Evolutionary conservation across 2,113 vertebrate species (phyloP).

Genomic region (Castor canadensis): DNA sequence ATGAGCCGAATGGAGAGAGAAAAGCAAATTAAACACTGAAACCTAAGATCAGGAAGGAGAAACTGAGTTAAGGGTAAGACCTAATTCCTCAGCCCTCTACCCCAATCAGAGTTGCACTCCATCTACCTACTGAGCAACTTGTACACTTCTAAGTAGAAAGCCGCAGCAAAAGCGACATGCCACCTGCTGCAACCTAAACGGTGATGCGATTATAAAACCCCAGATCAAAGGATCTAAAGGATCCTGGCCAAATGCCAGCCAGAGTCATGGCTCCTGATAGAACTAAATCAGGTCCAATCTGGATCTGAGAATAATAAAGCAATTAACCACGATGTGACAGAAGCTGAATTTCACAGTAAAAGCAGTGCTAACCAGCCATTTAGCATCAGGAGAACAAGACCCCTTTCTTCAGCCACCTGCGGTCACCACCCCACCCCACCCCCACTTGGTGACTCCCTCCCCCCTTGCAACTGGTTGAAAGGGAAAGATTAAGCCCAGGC

Average conservation of each 20-base stretch:
- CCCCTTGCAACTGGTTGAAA: slow-evolving; percentile 66
- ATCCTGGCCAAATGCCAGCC: slow-evolving; percentile 68
- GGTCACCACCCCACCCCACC: slow-evolving; percentile 69
- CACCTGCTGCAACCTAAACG: slow-evolving; percentile 36
- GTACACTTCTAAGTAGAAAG: neutral
- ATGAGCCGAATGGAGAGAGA: neutral
- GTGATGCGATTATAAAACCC: slow-evolving; percentile 66
- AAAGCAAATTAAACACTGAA: slow-evolving; percentile 14
- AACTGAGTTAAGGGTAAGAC: slow-evolving; percentile 1
- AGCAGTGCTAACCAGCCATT: slow-evolving; percentile 67
- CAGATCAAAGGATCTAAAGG: slow-evolving; percentile 72
- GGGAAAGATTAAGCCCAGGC: slow-evolving; percentile 66
- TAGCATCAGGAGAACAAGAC: slow-evolving; percentile 75
- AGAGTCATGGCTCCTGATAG: slow-evolving; percentile 67
- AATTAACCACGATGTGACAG: slow-evolving; percentile 65
- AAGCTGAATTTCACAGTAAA: slow-evolving; percentile 79
- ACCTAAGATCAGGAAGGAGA: neutral
- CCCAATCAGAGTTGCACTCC: neutral
- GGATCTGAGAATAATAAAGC: slow-evolving; percentile 64
- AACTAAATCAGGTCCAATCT: slow-evolving; percentile 73
- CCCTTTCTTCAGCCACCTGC: slow-evolving; percentile 79
- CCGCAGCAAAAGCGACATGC: neutral
- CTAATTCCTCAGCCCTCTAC: neutral
- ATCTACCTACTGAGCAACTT: neutral
- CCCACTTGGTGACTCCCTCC: slow-evolving; percentile 49